Percentiles rank a stretch among this genome's conserved stretches.
Conservation (phyloP, 1,140 invertebrate genomes). For the Aphelenchoides besseyi region DNA sequence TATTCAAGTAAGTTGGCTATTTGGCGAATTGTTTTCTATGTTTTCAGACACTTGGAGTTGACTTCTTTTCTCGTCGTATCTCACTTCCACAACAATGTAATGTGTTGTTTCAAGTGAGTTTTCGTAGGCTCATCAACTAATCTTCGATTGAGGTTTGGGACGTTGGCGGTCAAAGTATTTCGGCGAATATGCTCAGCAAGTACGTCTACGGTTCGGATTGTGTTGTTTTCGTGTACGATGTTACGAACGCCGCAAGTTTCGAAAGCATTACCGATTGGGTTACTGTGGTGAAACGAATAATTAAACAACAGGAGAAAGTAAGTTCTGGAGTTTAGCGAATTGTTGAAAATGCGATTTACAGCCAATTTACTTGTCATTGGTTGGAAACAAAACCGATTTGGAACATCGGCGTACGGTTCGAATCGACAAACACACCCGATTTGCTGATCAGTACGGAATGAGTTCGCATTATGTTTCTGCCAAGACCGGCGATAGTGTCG, state of each 20-base stretch:
- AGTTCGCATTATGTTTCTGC: conserved; percentile 77
- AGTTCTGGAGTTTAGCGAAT: conserved; percentile 18
- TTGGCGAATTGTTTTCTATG: background rate
- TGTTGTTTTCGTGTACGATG: conserved; percentile 79
- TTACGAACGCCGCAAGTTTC: conserved; percentile 78
- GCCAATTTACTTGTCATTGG: conserved; percentile 72
- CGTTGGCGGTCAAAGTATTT: conserved; percentile 75
- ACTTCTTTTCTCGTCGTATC: conserved; percentile 74
- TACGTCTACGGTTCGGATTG: conserved; percentile 60
- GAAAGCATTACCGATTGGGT: conserved; percentile 76
- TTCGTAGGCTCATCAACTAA: conserved; percentile 9
- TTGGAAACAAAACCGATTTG: conserved; percentile 83
- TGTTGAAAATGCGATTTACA: conserved; percentile 31
- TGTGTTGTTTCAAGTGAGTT: conserved; percentile 63
- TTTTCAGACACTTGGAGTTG: conserved; percentile 73
- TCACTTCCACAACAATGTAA: conserved; percentile 68
- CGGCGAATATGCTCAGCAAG: conserved; percentile 70
- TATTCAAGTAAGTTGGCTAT: conserved; percentile 39
- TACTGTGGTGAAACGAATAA: conserved; percentile 68
- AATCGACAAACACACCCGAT: conserved; percentile 75
- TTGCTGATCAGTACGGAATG: conserved; percentile 74
- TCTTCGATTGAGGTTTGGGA: conserved; percentile 75
- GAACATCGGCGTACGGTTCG: conserved; percentile 79
- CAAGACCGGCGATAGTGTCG: conserved; percentile 81
- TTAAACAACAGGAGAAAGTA: conserved; percentile 66